Evolutionary conservation across 2,797 vertebrate genomes (phyloP).

Genomic region (Novumbra hubbsi): DNA sequence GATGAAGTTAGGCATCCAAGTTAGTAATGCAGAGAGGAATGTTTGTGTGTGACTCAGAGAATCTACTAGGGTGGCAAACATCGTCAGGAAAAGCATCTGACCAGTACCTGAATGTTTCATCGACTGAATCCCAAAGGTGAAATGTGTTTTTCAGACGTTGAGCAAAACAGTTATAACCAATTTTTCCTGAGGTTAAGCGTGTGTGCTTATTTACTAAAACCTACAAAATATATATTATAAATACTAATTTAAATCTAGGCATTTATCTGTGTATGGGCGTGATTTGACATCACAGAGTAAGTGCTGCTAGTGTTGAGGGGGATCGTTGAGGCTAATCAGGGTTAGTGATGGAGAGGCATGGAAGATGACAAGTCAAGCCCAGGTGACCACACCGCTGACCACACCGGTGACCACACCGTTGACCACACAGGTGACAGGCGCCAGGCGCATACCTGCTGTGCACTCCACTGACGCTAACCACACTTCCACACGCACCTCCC

Average conservation of each 20-base stretch:
- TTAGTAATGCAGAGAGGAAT: neutral
- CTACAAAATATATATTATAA: too few species aligned
- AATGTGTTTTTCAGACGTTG: too few species aligned
- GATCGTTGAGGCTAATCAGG: slow-evolving; percentile 44
- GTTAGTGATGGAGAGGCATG: slow-evolving; percentile 25
- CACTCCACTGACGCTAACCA: neutral
- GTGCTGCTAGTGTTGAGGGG: slow-evolving; percentile 23
- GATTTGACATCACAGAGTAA: slow-evolving; percentile 22
- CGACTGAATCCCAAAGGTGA: too few species aligned
- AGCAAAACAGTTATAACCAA: too few species aligned
- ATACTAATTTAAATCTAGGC: neutral
- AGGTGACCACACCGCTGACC: slow-evolving; percentile 25
- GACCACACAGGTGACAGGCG: slow-evolving; percentile 14
- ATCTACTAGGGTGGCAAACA: too few species aligned
- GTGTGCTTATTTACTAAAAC: too few species aligned
- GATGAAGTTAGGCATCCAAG: slow-evolving; percentile 19
- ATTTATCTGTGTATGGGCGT: slow-evolving; percentile 3
- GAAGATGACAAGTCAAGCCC: slow-evolving; percentile 32
- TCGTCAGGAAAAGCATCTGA: too few species aligned
- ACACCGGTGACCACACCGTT: too few species aligned
- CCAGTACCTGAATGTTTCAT: too few species aligned
- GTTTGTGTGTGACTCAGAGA: neutral
- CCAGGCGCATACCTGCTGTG: slow-evolving; percentile 23
- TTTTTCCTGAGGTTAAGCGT: too few species aligned
- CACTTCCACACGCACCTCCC: slow-evolving; percentile 30